A percentile compares a stretch with the other conserved stretches of the same genome.
phyloP scores from a whole-genome alignment of 2,113 vertebrate species.

The Trachemys scripta region DNA sequence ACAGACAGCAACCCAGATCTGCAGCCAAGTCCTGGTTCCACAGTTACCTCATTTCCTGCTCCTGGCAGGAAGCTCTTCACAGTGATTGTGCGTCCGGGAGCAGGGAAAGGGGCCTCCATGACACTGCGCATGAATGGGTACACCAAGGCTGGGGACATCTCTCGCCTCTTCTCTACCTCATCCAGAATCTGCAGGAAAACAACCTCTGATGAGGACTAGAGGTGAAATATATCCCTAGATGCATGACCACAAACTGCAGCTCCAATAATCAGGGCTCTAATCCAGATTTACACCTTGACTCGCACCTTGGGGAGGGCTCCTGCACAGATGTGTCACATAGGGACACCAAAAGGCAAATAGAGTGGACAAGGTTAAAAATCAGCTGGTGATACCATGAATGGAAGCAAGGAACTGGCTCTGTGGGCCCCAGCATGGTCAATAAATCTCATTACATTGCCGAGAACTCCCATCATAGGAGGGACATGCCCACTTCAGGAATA shows the following conservation, averaged over 20 bases:
- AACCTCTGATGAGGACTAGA: not conserved
- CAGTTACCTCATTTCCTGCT: constrained; percentile 90
- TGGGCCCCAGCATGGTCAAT: not conserved
- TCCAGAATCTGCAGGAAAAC: constrained; percentile 89
- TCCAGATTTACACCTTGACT: not conserved
- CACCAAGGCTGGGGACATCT: constrained; percentile 93
- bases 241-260: accelerated
- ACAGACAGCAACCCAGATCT: accelerated
- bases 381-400: not conserved
- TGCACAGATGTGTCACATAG: not conserved
- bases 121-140: constrained; percentile 96
- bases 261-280: not conserved
- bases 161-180: constrained; percentile 94
- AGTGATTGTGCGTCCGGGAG: constrained; percentile 92
- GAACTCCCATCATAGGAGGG: not conserved
- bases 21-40: not conserved
- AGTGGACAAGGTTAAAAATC: not conserved
- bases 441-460: not conserved
- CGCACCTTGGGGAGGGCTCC: accelerated
- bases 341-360: not conserved
- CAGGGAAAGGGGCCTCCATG: constrained; percentile 97
- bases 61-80: constrained; percentile 96
- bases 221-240: accelerated
- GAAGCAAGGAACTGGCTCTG: not conserved
- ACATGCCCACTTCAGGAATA: not conserved